Conservation (phyloP, 2,113 vertebrate species). For the Scalopus aquaticus region DNA sequence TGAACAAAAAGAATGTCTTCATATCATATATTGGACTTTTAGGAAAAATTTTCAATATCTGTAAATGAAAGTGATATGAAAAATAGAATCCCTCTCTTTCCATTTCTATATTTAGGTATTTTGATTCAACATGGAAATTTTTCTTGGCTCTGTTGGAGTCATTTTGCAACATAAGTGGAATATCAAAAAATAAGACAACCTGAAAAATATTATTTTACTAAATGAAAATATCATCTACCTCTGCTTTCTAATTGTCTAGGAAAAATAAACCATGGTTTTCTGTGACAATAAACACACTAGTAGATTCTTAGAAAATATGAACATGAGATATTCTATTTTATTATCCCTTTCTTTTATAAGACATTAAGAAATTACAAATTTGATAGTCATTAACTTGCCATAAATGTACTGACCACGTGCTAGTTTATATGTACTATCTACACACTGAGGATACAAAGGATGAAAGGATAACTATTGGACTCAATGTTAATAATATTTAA, state of each 20-base stretch:
- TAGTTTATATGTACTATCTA: neutral
- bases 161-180: neutral
- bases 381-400: neutral
- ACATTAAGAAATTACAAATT: neutral
- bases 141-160: neutral
- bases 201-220: neutral
- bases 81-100: neutral
- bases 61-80: neutral
- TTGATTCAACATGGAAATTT: neutral
- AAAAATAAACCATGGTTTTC: neutral
- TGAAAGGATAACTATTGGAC: neutral
- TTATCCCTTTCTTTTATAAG: no score
- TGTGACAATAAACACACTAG: neutral
- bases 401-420: neutral
- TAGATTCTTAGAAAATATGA: neutral
- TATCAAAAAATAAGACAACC: neutral
- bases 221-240: neutral
- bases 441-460: neutral
- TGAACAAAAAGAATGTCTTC: neutral
- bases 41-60: neutral
- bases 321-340: neutral
- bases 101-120: neutral
- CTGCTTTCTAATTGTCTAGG: neutral
- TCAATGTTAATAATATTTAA: neutral
- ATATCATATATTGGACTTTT: neutral